These are phyloP conservation scores for Podotricha telesiphe DNA, from an alignment of 2,888 invertebrate genomes.

Conservation along the genomic window DNA sequence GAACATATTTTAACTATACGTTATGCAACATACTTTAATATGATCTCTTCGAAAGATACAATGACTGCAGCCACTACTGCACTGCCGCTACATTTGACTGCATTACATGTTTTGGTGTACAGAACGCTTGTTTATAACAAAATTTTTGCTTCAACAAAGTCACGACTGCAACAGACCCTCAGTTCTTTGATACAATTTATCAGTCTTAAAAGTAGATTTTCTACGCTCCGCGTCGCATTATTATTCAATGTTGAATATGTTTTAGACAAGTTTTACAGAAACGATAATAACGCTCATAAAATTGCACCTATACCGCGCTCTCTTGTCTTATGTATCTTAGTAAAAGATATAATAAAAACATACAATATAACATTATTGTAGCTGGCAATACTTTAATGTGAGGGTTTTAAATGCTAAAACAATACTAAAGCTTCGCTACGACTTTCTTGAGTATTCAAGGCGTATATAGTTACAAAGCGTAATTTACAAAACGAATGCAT, in stretches of 20 bases:
- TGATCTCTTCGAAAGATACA: slow-evolving; percentile 12
- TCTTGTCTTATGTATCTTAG: slow-evolving; percentile 27
- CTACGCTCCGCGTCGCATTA: slow-evolving; percentile 1
- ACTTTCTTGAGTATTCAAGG: not conserved
- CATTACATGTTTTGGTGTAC: not conserved
- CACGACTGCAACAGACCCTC: slow-evolving; percentile 16
- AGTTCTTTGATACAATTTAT: slow-evolving; percentile 27
- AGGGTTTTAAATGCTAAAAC: slow-evolving; percentile 14
- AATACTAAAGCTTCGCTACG: not conserved
- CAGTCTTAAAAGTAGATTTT: slow-evolving; percentile 28
- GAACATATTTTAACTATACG: slow-evolving; percentile 10
- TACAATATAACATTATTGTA: not conserved
- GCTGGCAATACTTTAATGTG: not conserved
- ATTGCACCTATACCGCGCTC: no score
- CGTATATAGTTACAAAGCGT: not conserved
- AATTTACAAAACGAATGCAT: not conserved
- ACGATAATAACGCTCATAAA: slow-evolving; percentile 30
- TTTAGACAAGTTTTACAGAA: slow-evolving; percentile 25
- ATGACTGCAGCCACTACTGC: slow-evolving; percentile 25
- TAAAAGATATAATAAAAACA: slow-evolving; percentile 1
- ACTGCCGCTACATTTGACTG: slow-evolving; percentile 20
- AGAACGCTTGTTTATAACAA: not conserved
- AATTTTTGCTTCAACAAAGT: slow-evolving; percentile 12
- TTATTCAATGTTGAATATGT: slow-evolving; percentile 23
- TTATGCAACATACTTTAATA: slow-evolving; percentile 25